phyloP scores from a whole-genome alignment of 2,888 invertebrate genomes.

The Carcina quercana region DNA sequence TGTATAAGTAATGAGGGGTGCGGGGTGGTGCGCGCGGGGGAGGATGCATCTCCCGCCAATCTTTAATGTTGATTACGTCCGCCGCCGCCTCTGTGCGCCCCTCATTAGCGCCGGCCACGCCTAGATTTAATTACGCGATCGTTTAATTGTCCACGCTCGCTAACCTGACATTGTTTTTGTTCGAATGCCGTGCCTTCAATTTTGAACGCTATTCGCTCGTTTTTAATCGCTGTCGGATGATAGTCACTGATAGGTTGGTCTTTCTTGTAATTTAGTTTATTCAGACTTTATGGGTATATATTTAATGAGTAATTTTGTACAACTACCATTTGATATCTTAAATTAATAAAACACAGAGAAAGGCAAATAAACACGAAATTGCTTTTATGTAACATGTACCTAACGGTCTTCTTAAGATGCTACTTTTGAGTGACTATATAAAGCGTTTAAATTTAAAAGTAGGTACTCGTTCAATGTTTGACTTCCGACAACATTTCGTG shows the following conservation, averaged over 20 bases:
- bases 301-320: too few relatives aligned
- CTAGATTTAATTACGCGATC: slow-evolving; percentile 65
- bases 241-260: too few relatives aligned
- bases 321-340: too few relatives aligned
- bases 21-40: slow-evolving; percentile 71
- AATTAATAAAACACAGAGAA: too few relatives aligned
- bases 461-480: too few relatives aligned
- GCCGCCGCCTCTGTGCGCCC: slow-evolving; percentile 66
- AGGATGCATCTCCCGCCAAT: slow-evolving; percentile 72
- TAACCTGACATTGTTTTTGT: slow-evolving; percentile 40
- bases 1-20: slow-evolving; percentile 76
- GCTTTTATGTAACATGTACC: too few relatives aligned
- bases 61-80: slow-evolving; percentile 72
- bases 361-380: too few relatives aligned
- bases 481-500: too few relatives aligned
- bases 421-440: too few relatives aligned
- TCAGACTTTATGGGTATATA: too few relatives aligned
- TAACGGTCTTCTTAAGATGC: too few relatives aligned
- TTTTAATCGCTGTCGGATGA: slow-evolving; percentile 19
- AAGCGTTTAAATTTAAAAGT: too few relatives aligned
- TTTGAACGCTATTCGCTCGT: slow-evolving; percentile 21
- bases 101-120: slow-evolving; percentile 72
- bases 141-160: slow-evolving; percentile 52
- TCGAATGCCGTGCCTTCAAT: slow-evolving; percentile 31
- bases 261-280: slow-evolving; percentile 37